Conservation (phyloP, 2,797 vertebrate species). For the Urocyon cinereoargenteus region DNA sequence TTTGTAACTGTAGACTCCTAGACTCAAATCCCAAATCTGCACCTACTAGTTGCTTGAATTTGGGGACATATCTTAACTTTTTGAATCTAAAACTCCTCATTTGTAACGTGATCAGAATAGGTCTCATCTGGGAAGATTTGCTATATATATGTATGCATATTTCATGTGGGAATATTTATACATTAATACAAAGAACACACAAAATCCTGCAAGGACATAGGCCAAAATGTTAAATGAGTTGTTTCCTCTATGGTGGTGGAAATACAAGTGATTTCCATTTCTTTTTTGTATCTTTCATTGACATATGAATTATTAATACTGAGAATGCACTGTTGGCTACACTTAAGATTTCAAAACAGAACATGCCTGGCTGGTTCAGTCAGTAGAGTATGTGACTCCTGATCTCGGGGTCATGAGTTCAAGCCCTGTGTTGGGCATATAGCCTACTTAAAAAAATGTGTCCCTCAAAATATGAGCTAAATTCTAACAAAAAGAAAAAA, state of each 20-base stretch:
- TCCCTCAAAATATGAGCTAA: not conserved
- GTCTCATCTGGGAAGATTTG: not conserved
- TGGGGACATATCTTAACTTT: not conserved
- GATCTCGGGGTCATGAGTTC: not conserved
- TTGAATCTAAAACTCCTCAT: not conserved
- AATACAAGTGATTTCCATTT: not conserved
- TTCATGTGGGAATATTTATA: not conserved
- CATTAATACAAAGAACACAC: not conserved
- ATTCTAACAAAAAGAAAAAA: not conserved
- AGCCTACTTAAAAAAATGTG: not conserved
- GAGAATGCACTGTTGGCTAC: not conserved
- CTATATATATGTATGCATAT: not conserved
- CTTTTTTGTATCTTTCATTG: not conserved
- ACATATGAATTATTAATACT: not conserved
- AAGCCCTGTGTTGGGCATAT: not conserved
- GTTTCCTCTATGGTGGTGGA: not conserved
- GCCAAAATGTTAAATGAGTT: not conserved
- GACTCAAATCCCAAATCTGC: not conserved
- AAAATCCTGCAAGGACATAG: not conserved
- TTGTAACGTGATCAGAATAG: not conserved
- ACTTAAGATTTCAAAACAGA: not conserved
- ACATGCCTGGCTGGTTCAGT: not conserved
- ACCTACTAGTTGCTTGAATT: not conserved
- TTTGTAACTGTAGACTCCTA: not conserved
- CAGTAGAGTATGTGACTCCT: not conserved